Conservation (phyloP, 2,888 invertebrate genomes). For the Philereme vetulata region DNA sequence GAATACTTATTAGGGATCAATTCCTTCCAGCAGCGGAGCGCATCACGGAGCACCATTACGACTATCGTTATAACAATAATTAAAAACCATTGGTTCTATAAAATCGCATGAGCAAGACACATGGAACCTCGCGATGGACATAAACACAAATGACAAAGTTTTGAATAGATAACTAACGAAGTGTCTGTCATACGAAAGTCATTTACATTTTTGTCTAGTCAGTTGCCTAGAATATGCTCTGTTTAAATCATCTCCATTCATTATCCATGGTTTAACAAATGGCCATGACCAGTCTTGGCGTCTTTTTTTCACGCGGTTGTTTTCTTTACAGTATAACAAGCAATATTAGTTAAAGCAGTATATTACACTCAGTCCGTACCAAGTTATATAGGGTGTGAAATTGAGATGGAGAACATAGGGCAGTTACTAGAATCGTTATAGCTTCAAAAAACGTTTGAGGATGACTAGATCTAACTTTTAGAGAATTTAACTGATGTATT, state of each 20-base stretch:
- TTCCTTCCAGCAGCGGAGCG: conserved; percentile 34
- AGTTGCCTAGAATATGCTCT: background rate
- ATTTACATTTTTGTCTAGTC: background rate
- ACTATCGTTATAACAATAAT: background rate
- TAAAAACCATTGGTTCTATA: background rate
- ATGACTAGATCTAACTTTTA: no score
- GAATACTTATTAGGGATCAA: conserved; percentile 39
- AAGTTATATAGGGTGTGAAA: no score
- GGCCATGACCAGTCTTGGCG: no score
- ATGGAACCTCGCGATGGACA: background rate
- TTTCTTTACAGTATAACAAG: no score
- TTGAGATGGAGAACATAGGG: no score
- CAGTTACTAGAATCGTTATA: no score
- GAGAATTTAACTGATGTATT: no score
- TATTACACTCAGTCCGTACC: no score
- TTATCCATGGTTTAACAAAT: background rate
- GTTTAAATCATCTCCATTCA: background rate
- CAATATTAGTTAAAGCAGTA: no score
- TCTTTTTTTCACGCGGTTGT: no score
- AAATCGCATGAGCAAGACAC: background rate
- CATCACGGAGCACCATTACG: background rate
- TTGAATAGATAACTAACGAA: conserved; percentile 8
- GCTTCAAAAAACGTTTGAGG: no score
- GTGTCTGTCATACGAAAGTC: conserved; percentile 29
- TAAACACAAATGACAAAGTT: background rate